phyloP scores from a whole-genome alignment of 1,140 invertebrate species.

The Lysiphlebus fabarum region DNA sequence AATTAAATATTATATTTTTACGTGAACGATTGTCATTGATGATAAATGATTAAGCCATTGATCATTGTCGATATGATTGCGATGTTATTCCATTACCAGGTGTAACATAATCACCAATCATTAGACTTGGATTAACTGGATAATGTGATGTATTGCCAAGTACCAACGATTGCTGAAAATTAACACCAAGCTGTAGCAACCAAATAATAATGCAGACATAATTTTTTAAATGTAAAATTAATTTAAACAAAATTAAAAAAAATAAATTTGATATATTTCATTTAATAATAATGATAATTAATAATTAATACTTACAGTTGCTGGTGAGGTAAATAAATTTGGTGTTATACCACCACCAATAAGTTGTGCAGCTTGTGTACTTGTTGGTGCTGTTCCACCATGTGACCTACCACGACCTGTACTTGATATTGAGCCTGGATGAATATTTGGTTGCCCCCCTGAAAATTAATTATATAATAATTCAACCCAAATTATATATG shows the following conservation, averaged over 20 bases:
- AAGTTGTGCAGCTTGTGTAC: slow-evolving; percentile 65
- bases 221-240: slow-evolving; percentile 27
- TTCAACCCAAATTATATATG: slow-evolving; percentile 9
- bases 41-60: slow-evolving; percentile 37
- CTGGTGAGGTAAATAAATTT: slow-evolving; percentile 61
- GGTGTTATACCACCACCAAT: slow-evolving; percentile 73
- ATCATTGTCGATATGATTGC: slow-evolving; percentile 56
- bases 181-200: slow-evolving; percentile 56
- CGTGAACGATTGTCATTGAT: slow-evolving; percentile 29
- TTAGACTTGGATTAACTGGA: slow-evolving; percentile 72
- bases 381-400: slow-evolving; percentile 58
- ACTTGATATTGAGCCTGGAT: slow-evolving; percentile 63
- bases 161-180: slow-evolving; percentile 61
- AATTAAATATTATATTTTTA: slow-evolving; percentile 36
- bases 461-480: slow-evolving; percentile 27
- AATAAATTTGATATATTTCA: slow-evolving; percentile 7
- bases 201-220: slow-evolving; percentile 49
- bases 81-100: slow-evolving; percentile 58
- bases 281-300: no score
- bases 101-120: slow-evolving; percentile 76
- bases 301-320: slow-evolving; percentile 46
- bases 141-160: slow-evolving; percentile 64
- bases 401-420: slow-evolving; percentile 60
- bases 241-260: slow-evolving; percentile 18
- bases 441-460: slow-evolving; percentile 62